Conservation (phyloP, 1,140 invertebrate species). For the Laupala kohalensis region DNA sequence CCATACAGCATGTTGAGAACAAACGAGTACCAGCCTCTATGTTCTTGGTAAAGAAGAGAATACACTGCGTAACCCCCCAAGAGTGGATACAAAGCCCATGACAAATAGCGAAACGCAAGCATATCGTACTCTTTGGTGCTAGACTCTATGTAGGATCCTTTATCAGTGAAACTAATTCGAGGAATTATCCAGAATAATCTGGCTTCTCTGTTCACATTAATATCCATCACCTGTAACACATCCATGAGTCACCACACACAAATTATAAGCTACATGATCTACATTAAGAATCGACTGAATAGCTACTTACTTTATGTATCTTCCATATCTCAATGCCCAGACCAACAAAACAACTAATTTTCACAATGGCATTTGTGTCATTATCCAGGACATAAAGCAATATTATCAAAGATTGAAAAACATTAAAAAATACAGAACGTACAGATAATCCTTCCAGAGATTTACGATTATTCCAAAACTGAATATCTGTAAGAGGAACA, state of each 20-base stretch:
- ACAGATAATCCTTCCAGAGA: slow-evolving; percentile 95
- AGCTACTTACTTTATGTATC: slow-evolving; percentile 76
- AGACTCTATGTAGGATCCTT: slow-evolving; percentile 92
- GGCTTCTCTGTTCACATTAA: slow-evolving; percentile 63
- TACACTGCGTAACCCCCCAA: slow-evolving; percentile 87
- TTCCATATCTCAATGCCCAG: slow-evolving; percentile 99
- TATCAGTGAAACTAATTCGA: slow-evolving; percentile 71
- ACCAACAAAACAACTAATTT: slow-evolving; percentile 83
- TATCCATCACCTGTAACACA: slow-evolving; percentile 49
- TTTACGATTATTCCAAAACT: slow-evolving; percentile 98
- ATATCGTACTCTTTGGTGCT: slow-evolving; percentile 90
- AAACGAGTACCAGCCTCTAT: slow-evolving; percentile 93
- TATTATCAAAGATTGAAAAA: slow-evolving; percentile 92
- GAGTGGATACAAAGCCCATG: slow-evolving; percentile 89
- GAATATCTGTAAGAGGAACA: slow-evolving; percentile 64
- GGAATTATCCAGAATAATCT: slow-evolving; percentile 69
- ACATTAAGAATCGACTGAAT: neutral
- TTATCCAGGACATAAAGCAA: slow-evolving; percentile 95
- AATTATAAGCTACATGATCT: slow-evolving; percentile 5
- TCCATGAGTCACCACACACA: neutral
- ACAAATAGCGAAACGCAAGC: slow-evolving; percentile 92
- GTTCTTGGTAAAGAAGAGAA: slow-evolving; percentile 92
- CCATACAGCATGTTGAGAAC: slow-evolving; percentile 92
- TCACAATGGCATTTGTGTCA: slow-evolving; percentile 93
- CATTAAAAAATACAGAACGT: slow-evolving; percentile 96